A percentile compares a stretch with the other conserved stretches of the same genome.
Evolutionary conservation across 2,888 invertebrate genomes (phyloP).

Genomic region (Eupithecia insigniata): DNA sequence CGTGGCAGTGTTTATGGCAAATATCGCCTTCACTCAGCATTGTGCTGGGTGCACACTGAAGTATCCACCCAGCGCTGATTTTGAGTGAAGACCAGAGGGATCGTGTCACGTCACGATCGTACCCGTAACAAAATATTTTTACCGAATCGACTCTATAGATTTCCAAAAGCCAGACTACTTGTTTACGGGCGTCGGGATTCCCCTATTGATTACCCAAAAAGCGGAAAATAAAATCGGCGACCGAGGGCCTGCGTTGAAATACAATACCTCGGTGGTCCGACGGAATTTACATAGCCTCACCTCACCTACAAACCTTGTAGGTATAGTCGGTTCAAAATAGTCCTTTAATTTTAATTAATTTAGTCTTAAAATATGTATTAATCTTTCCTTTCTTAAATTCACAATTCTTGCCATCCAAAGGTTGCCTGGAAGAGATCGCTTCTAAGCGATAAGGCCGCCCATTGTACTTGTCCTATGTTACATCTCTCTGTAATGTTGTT

Average conservation of each 20-base stretch:
- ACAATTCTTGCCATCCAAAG: too few species aligned
- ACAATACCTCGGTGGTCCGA: conserved; percentile 56
- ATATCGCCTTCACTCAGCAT: too few species aligned
- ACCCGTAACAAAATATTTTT: not conserved
- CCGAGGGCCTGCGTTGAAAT: conserved; percentile 58
- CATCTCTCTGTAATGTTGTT: too few species aligned
- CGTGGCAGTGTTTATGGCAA: too few species aligned
- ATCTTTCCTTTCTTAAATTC: too few species aligned
- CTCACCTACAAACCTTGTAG: not conserved
- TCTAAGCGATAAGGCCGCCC: too few species aligned
- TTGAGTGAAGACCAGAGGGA: too few species aligned
- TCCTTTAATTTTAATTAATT: not conserved
- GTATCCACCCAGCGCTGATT: too few species aligned
- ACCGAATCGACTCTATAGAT: not conserved
- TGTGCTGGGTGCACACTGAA: too few species aligned
- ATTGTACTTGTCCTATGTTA: too few species aligned
- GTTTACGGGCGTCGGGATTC: conserved; percentile 67
- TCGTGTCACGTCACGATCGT: too few species aligned
- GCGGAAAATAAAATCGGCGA: conserved; percentile 82
- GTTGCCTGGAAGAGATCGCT: too few species aligned
- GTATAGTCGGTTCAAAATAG: not conserved
- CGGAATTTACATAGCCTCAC: not conserved
- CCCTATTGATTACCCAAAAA: conserved; percentile 84
- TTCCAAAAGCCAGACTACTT: not conserved
- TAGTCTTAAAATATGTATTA: not conserved